phyloP scores from a whole-genome alignment of 2,888 invertebrate genomes.

The Pecten maximus region DNA sequence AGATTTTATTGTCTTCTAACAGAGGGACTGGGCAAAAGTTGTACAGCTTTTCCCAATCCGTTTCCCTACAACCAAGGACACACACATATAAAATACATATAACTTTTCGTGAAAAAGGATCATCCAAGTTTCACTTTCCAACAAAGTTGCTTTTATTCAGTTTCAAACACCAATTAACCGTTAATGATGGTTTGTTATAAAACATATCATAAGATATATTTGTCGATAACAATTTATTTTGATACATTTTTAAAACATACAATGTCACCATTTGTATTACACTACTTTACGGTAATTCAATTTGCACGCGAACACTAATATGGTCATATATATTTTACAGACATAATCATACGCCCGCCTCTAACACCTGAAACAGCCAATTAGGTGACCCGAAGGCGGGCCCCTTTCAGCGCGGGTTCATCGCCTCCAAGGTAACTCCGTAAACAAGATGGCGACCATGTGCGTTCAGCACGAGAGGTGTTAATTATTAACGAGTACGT shows the following conservation, averaged over 20 bases:
- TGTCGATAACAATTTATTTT: not conserved
- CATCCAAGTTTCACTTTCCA: no score
- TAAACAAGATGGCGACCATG: constrained; percentile 57
- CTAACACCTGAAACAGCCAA: not conserved
- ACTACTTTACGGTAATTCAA: not conserved
- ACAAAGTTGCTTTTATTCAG: no score
- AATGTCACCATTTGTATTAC: not conserved
- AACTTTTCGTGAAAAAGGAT: no score
- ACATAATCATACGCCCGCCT: not conserved
- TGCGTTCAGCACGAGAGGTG: not conserved
- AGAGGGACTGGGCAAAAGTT: no score
- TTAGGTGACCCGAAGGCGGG: constrained; percentile 36
- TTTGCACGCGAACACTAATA: not conserved
- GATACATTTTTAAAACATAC: not conserved
- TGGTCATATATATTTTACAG: not conserved
- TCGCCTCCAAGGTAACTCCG: constrained; percentile 53
- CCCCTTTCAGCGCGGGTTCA: constrained; percentile 38
- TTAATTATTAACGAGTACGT: constrained; percentile 10
- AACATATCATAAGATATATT: no score
- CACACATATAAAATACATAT: no score
- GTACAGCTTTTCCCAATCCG: no score
- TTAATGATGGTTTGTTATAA: no score
- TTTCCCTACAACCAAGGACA: no score
- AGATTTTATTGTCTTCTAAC: no score
- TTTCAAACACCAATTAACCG: no score